Base-by-base conservation (phyloP, 2,113 vertebrate genomes). In the Alligator sinensis region DNA sequence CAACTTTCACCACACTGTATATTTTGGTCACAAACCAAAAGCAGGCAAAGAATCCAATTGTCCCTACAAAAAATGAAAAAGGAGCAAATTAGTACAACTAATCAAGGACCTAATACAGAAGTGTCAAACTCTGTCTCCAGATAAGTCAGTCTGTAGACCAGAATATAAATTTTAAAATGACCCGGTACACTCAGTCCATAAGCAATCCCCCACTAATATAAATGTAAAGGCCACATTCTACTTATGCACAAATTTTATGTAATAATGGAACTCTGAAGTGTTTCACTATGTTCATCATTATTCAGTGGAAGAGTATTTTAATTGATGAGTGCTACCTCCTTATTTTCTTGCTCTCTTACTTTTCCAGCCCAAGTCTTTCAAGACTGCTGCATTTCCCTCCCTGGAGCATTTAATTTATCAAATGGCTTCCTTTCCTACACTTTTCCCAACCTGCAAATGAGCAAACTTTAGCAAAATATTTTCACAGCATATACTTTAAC, bases 11-110 rank as follows among this genome's bases (percentile, higher is more conserved):
- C 97, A 99, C 99, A 10, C 99, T 99, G 99, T 99, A 99, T 98
- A 99, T 99, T 98, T 99, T 99, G 97, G 99, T 99, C 96, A 99
- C 99, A 98, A 99, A 99, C 99, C 99, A 99, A 98, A 99, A 99
- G 97, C 99, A 99, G 92, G 99, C 99, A 92, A 99, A 99, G 98
- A 99, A 99, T 94, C 99, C 99, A 97, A 99, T 99, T 96, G 99
- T 99, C 92, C 99, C 99, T 99, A 76, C 18, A 95, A 96, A 68
- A 89, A 25, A 80, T 82, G 79, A 63, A 64, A 93, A 70, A 3
- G 74, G 30, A 91, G 72, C 22, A 38, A 1, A 0, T 88, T 82
- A 83, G 55, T 30, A 85, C 77, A 68, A 74, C 8, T 60, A 72
- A 21, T 24, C 21, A 7, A 38, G 34, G 21, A 12, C 12, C 30